Percentiles rank a stretch among this genome's conserved stretches.
Evolutionary conservation across 2,888 invertebrate genomes (phyloP).

Genomic region (Cantharis lateralis): DNA sequence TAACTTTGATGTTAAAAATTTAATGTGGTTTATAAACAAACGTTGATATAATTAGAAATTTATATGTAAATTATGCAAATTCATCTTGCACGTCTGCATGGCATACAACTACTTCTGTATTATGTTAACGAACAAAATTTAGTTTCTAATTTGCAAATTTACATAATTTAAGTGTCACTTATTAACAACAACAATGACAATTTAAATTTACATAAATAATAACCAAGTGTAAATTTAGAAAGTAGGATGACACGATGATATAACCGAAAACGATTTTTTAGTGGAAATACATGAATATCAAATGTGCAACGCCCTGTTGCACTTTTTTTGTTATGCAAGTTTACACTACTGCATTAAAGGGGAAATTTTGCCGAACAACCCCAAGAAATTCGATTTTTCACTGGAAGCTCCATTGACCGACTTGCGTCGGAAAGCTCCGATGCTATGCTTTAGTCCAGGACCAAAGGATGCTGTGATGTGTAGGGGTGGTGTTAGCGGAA

Average conservation of each 20-base stretch:
- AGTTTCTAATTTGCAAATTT: background rate
- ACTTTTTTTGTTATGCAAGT: constrained; percentile 10
- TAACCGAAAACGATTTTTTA: background rate
- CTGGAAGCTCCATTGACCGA: constrained; percentile 14
- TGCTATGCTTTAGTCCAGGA: constrained; percentile 24
- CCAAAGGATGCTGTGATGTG: constrained; percentile 30
- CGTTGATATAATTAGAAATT: background rate
- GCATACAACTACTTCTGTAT: background rate
- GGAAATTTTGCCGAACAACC: constrained; percentile 18
- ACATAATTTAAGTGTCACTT: background rate
- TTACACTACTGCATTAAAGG: constrained; percentile 17
- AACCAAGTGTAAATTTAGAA: background rate
- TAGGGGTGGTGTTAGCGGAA: constrained; percentile 27
- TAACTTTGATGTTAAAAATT: background rate
- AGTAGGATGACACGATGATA: background rate
- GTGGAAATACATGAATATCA: background rate
- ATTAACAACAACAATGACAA: background rate
- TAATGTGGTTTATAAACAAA: background rate
- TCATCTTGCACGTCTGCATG: background rate
- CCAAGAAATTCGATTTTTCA: constrained; percentile 30
- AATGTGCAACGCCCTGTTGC: constrained; percentile 17
- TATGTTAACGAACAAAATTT: background rate
- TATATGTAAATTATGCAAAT: background rate
- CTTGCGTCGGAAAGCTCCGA: constrained; percentile 16
- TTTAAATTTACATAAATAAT: background rate